Percentiles rank a stretch among this genome's conserved stretches.
These are phyloP conservation scores for Corella eumyota DNA, from an alignment of 23 tunicate species.

Conservation along the genomic window DNA sequence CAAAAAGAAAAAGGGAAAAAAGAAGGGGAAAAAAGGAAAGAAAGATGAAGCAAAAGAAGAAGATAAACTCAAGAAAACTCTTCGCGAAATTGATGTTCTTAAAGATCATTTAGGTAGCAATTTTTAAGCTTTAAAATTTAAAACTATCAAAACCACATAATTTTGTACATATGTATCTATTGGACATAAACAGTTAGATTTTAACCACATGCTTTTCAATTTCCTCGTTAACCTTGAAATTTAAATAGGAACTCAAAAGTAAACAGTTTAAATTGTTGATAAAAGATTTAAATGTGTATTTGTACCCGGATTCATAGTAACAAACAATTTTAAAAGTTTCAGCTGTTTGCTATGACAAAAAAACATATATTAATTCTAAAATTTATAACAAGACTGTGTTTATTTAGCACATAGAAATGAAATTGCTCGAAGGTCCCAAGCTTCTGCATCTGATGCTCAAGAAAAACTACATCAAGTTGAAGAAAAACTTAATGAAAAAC, in stretches of 20 bases:
- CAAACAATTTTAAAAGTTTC: no score
- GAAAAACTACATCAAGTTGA: slow-evolving; percentile 31
- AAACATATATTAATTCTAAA: neutral
- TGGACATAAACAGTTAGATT: no score
- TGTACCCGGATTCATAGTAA: no score
- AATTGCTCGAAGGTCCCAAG: slow-evolving; percentile 76
- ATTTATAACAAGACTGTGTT: neutral
- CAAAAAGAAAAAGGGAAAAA: slow-evolving; percentile 52
- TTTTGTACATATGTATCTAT: no score
- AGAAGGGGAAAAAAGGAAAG: slow-evolving; percentile 64
- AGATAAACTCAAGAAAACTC: slow-evolving; percentile 76
- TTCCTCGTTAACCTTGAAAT: no score
- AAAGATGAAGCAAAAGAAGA: slow-evolving; percentile 90
- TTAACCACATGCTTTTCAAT: no score
- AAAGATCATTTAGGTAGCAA: slow-evolving; percentile 72
- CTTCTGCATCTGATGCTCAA: slow-evolving; percentile 45
- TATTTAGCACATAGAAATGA: slow-evolving; percentile 68
- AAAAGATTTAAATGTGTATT: no score
- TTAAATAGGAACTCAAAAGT: no score
- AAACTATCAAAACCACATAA: no score
- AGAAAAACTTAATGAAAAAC: slow-evolving; percentile 37
- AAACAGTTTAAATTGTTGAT: no score
- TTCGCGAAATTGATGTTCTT: slow-evolving; percentile 64
- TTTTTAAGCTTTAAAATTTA: no score
- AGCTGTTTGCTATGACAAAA: no score